These are phyloP conservation scores for Deilephila porcellus DNA, from an alignment of 2,888 invertebrate genomes.

Conservation along the genomic window DNA sequence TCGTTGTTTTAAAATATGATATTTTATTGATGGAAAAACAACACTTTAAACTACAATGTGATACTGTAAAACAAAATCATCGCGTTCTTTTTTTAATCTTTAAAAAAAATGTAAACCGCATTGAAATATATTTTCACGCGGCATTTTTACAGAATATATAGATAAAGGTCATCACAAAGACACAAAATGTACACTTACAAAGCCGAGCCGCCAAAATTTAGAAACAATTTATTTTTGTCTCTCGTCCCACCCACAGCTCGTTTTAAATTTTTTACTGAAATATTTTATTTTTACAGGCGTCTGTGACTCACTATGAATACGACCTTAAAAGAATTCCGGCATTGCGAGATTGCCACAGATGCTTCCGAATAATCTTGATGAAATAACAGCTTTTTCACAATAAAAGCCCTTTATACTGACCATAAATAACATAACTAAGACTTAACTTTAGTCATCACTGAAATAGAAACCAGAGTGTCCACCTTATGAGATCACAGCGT, in stretches of 20 bases:
- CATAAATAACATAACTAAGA: too few species aligned
- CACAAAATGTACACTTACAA: conserved; percentile 22
- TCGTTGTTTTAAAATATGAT: too few species aligned
- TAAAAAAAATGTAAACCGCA: too few species aligned
- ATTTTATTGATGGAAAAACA: too few species aligned
- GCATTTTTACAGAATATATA: conserved; percentile 3
- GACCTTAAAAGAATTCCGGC: conserved; percentile 9
- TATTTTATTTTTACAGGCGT: conserved; percentile 23
- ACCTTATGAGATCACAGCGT: background rate
- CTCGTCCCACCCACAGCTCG: conserved; percentile 24
- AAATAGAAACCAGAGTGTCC: background rate
- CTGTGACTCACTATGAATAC: conserved; percentile 22
- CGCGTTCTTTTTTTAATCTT: too few species aligned
- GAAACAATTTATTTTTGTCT: conserved; percentile 28
- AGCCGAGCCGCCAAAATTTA: conserved; percentile 30
- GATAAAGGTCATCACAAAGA: conserved; percentile 19
- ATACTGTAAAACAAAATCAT: too few species aligned
- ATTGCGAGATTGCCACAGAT: background rate
- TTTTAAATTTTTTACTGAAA: conserved; percentile 20
- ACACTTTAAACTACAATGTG: too few species aligned
- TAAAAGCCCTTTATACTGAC: background rate
- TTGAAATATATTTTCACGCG: background rate
- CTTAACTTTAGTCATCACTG: background rate
- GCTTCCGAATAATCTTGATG: conserved; percentile 3
- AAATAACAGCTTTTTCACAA: background rate